phyloP scores from a whole-genome alignment of 2,113 vertebrate species.

The Pedionomus torquatus region DNA sequence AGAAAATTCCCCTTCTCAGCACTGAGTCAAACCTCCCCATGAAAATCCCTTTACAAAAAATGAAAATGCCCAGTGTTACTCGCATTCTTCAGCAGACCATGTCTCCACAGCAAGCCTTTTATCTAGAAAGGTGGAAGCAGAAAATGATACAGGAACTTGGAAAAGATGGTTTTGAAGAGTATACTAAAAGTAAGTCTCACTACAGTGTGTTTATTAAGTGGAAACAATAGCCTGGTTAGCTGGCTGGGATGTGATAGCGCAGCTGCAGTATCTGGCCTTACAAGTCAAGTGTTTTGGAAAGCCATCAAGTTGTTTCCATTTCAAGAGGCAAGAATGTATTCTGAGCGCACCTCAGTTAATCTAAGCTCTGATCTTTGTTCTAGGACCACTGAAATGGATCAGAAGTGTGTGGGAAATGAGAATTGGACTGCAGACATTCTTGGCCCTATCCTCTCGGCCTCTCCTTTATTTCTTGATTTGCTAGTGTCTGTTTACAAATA shows the following conservation, averaged over 20 bases:
- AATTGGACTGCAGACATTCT: background rate
- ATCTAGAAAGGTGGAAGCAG: conserved; percentile 90
- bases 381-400: background rate
- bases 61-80: conserved; percentile 84
- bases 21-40: conserved; percentile 50
- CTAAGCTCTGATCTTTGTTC: background rate
- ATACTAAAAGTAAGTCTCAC: conserved; percentile 83
- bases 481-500: background rate
- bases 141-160: conserved; percentile 89
- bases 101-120: conserved; percentile 83
- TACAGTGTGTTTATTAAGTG: background rate
- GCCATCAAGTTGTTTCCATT: background rate
- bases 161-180: conserved; percentile 88
- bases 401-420: background rate
- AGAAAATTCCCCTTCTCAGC: conserved; percentile 16
- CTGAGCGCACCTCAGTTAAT: background rate
- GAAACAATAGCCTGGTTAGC: background rate
- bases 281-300: background rate
- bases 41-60: conserved; percentile 76
- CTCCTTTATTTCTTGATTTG: background rate
- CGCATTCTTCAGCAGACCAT: conserved; percentile 90
- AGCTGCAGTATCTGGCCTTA: too few species aligned
- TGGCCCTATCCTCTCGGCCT: background rate
- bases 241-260: accelerated
- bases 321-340: background rate